A percentile compares a stretch with the other conserved stretches of the same genome.
Conservation (phyloP, 1,140 invertebrate genomes). For the Delia radicum region DNA sequence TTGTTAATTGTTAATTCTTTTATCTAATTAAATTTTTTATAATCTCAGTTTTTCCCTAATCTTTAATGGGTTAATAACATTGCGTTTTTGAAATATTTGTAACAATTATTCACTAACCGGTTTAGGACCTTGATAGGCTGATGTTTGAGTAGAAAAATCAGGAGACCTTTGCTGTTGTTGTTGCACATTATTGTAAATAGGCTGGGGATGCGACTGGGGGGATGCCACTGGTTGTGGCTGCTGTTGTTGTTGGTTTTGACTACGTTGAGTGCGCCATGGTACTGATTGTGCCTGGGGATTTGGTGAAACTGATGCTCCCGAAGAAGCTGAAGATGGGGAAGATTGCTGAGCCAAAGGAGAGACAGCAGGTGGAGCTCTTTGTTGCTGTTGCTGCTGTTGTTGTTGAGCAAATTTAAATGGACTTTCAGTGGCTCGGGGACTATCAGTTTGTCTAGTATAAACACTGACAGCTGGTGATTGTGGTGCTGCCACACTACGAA, state of each 20-base stretch:
- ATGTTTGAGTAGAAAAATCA: conserved; percentile 28
- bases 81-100: too few relatives aligned
- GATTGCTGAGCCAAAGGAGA: conserved; percentile 43
- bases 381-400: conserved; percentile 30
- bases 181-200: conserved; percentile 48
- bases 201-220: conserved; percentile 42
- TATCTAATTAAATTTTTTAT: too few relatives aligned
- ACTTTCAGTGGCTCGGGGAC: conserved; percentile 44
- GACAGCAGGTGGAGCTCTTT: conserved; percentile 30
- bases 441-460: conserved; percentile 48
- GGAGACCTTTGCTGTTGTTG: conserved; percentile 39
- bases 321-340: conserved; percentile 29
- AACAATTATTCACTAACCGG: too few relatives aligned
- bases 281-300: conserved; percentile 35
- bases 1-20: too few relatives aligned
- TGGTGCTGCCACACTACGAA: conserved; percentile 45
- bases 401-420: conserved; percentile 43
- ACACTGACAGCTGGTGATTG: conserved; percentile 43
- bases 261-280: conserved; percentile 49
- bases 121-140: conserved; percentile 41
- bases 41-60: too few relatives aligned
- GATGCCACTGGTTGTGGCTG: conserved; percentile 32
- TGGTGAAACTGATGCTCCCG: background rate
- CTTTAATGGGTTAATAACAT: too few relatives aligned
- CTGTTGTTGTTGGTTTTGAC: conserved; percentile 35